Evolutionary conservation across 2,797 vertebrate species (phyloP).

Genomic region (Saxicola maurus): DNA sequence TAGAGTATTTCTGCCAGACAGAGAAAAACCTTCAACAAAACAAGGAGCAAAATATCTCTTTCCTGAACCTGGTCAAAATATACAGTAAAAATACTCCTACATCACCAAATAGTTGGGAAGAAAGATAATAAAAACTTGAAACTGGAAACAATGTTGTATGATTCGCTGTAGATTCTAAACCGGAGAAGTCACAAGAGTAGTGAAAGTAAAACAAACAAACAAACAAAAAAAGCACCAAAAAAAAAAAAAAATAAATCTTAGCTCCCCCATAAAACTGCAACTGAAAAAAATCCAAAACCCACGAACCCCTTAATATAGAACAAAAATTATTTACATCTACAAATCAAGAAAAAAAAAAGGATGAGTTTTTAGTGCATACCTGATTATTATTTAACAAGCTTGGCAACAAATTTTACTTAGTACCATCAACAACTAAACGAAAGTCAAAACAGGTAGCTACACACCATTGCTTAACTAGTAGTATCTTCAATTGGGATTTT

Average conservation of each 20-base stretch:
- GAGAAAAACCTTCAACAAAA: neutral
- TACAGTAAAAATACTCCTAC: neutral
- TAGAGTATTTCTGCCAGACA: neutral
- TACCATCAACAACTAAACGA: neutral
- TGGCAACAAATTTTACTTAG: neutral
- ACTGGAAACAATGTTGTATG: neutral
- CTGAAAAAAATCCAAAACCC: neutral
- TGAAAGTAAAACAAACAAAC: neutral
- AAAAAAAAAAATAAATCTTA: neutral
- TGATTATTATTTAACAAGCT: neutral
- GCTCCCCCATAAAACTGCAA: neutral
- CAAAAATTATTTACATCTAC: neutral
- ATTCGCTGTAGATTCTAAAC: neutral
- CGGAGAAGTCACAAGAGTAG: neutral
- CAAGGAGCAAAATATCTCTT: neutral
- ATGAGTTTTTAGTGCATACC: neutral
- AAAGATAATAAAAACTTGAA: neutral
- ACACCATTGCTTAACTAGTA: neutral
- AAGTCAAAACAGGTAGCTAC: neutral
- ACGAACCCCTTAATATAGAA: fast-evolving
- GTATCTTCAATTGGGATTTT: neutral
- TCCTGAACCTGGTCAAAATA: neutral
- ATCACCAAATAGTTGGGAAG: neutral
- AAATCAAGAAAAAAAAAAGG: neutral
- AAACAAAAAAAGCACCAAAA: neutral